Percentiles rank a stretch among this genome's conserved stretches.
phyloP scores from a whole-genome alignment of 2,797 vertebrate genomes.

The Spizella passerina region DNA sequence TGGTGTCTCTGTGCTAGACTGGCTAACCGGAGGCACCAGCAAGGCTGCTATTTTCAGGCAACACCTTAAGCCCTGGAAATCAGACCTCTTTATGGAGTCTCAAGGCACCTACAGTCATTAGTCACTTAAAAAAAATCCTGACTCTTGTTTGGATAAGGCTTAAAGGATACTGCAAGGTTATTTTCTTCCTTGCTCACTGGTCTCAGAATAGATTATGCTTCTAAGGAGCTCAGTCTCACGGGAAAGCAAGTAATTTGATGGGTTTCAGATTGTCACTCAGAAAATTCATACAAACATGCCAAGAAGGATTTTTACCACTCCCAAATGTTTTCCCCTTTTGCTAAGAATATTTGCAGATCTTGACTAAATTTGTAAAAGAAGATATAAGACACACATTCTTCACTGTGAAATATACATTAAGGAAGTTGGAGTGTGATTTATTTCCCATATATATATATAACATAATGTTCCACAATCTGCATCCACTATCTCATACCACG shows the following conservation, averaged over 20 bases:
- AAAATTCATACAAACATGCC: not conserved
- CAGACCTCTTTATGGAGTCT: conserved; percentile 27
- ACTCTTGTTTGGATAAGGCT: conserved; percentile 45
- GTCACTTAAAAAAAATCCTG: not conserved
- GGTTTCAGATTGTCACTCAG: not conserved
- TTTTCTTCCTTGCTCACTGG: conserved; percentile 18
- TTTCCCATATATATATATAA: conserved; percentile 27
- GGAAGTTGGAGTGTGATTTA: conserved; percentile 46
- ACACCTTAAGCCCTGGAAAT: conserved; percentile 31
- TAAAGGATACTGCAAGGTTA: conserved; percentile 13
- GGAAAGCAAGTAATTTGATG: not conserved
- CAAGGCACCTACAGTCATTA: conserved; percentile 26
- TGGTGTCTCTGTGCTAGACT: not conserved
- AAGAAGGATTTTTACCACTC: conserved; percentile 54
- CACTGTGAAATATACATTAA: conserved; percentile 34
- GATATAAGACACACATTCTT: conserved; percentile 21
- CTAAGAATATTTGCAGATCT: conserved; percentile 20
- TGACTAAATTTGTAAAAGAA: conserved; percentile 56
- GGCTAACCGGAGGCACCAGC: not conserved
- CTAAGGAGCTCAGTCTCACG: not conserved
- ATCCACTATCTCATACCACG: not conserved
- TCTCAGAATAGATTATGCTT: not conserved
- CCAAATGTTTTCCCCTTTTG: not conserved
- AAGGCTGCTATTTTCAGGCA: conserved; percentile 26
- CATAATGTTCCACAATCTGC: conserved; percentile 30